These are phyloP conservation scores for Xestia ashworthii DNA, from an alignment of 2,888 invertebrate genomes.

Conservation along the genomic window DNA sequence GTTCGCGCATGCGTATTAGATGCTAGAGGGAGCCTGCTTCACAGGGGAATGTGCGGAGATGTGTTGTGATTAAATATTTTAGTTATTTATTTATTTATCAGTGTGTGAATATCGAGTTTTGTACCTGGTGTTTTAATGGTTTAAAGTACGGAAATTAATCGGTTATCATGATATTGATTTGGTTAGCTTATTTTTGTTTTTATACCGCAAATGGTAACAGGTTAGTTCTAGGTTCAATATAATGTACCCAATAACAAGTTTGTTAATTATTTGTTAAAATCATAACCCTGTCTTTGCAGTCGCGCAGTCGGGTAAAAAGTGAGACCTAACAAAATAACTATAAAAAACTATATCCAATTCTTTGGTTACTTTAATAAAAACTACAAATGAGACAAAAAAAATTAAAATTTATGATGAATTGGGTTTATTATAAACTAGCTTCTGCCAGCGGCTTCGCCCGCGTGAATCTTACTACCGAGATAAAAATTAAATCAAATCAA, in stretches of 20 bases:
- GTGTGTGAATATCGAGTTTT: not conserved
- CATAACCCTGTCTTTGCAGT: not conserved
- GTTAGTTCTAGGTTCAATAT: not conserved
- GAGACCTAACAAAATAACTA: not conserved
- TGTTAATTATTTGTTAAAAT: not conserved
- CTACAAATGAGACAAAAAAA: not conserved
- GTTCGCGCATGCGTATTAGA: conserved; percentile 73
- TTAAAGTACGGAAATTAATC: not conserved
- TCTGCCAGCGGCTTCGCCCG: no score
- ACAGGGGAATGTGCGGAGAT: conserved; percentile 71
- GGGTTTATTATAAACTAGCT: not conserved
- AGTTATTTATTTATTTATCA: conserved; percentile 43
- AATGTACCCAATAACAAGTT: not conserved
- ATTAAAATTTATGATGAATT: not conserved
- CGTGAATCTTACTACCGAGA: no score
- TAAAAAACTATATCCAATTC: not conserved
- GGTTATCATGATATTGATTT: not conserved
- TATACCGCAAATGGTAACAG: not conserved
- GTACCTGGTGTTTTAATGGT: not conserved
- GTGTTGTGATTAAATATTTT: conserved; percentile 59
- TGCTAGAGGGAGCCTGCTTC: conserved; percentile 73
- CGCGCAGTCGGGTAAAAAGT: not conserved
- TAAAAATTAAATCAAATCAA: no score
- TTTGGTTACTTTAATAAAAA: not conserved
- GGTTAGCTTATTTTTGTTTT: not conserved